Conservation (phyloP, 2,797 vertebrate genomes). For the Sphenopsis melanotis region DNA sequence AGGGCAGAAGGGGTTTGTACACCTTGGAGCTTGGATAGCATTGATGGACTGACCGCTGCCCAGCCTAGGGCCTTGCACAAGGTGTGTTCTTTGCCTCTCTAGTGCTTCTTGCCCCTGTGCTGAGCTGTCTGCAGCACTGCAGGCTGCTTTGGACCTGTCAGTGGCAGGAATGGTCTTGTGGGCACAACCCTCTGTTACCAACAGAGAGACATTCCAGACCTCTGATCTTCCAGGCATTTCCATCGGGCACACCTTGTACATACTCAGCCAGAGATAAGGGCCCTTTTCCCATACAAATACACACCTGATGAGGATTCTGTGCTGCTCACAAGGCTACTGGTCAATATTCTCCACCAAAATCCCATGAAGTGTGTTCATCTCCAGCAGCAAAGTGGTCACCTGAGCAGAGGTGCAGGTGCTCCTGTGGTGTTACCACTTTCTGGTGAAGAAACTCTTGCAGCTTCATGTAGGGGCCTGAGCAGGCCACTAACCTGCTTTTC, state of each 20-base stretch:
- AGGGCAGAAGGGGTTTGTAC: fast-evolving
- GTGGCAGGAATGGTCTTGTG: not conserved
- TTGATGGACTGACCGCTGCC: fast-evolving
- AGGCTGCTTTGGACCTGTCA: not conserved
- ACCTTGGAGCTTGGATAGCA: not conserved
- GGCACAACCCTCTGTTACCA: fast-evolving
- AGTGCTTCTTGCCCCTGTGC: fast-evolving
- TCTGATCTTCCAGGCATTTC: not conserved
- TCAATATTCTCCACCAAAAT: not conserved
- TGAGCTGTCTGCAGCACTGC: fast-evolving
- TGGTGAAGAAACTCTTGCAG: no score
- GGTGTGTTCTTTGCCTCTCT: not conserved
- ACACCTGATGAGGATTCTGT: fast-evolving
- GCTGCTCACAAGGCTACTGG: not conserved
- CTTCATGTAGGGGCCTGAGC: no score
- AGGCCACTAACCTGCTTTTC: not conserved
- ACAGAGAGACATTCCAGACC: fast-evolving
- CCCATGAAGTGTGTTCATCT: fast-evolving
- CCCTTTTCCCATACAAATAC: fast-evolving
- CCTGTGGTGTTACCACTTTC: not conserved
- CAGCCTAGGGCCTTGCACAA: not conserved
- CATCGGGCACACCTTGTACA: fast-evolving
- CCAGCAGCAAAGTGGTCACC: no score
- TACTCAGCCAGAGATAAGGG: not conserved
- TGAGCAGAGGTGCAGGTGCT: no score